Conservation (phyloP, 2,797 vertebrate genomes). For the Hafferia zeledoni region DNA sequence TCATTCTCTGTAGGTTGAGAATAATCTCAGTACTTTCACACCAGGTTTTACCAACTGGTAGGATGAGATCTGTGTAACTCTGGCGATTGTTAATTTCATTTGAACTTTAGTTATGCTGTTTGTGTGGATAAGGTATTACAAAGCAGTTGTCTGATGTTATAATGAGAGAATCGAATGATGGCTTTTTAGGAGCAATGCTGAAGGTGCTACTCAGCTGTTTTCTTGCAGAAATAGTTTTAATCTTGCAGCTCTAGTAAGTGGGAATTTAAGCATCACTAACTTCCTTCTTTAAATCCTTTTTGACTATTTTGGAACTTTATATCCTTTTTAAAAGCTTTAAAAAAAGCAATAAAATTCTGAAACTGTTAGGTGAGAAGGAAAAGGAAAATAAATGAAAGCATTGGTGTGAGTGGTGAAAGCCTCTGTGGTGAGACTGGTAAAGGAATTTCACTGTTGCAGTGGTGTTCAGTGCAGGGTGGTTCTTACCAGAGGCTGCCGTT, state of each 20-base stretch:
- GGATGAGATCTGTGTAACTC: background rate
- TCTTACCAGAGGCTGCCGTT: background rate
- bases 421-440: background rate
- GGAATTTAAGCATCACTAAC: background rate
- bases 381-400: background rate
- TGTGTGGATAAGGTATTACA: background rate
- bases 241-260: background rate
- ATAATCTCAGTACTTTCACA: background rate
- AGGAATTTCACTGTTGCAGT: rapidly evolving
- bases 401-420: background rate
- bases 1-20: background rate
- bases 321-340: background rate
- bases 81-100: background rate
- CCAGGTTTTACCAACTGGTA: background rate
- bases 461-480: background rate
- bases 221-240: background rate
- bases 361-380: background rate
- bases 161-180: background rate
- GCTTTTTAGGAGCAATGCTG: background rate
- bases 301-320: background rate
- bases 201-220: background rate
- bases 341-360: background rate
- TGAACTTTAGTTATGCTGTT: background rate
- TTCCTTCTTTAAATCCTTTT: background rate
- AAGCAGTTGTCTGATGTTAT: background rate